Evolutionary conservation across 2,888 invertebrate genomes (phyloP).

Genomic region (Coelogynopora nodosa): DNA sequence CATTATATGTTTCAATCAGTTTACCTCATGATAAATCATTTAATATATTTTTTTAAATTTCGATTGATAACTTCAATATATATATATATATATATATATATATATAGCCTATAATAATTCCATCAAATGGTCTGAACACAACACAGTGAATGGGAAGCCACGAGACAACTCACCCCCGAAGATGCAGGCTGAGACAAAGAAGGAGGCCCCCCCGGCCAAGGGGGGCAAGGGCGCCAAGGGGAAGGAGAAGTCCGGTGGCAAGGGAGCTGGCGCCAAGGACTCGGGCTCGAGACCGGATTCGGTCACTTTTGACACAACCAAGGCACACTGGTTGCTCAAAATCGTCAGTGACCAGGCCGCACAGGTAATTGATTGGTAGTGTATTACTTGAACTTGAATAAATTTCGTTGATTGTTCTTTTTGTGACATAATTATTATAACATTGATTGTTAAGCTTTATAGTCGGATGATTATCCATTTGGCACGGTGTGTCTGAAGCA

Average conservation of each 20-base stretch:
- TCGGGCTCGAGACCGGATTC: conserved; percentile 54
- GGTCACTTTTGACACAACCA: conserved; percentile 59
- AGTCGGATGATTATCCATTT: no score
- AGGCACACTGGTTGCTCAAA: conserved; percentile 59
- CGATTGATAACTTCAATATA: no score
- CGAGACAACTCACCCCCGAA: conserved; percentile 52
- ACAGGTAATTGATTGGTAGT: conserved; percentile 52
- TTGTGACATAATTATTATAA: no score
- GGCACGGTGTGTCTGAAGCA: background rate
- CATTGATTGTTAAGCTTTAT: no score
- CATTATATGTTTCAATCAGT: no score
- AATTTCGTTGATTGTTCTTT: no score
- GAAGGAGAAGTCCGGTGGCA: conserved; percentile 49
- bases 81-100: no score
- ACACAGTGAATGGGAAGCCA: background rate
- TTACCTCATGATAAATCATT: no score
- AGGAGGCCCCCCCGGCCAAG: conserved; percentile 48
- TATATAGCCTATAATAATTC: no score
- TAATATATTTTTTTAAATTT: no score
- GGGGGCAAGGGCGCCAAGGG: conserved; percentile 51
- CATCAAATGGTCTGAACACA: no score
- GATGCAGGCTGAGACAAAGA: conserved; percentile 52
- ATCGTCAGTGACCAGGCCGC: conserved; percentile 57
- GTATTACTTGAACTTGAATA: no score
- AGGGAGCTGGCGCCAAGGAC: conserved; percentile 51